These are phyloP conservation scores for Scalopus aquaticus DNA, from an alignment of 2,113 vertebrate species.

Conservation along the genomic window DNA sequence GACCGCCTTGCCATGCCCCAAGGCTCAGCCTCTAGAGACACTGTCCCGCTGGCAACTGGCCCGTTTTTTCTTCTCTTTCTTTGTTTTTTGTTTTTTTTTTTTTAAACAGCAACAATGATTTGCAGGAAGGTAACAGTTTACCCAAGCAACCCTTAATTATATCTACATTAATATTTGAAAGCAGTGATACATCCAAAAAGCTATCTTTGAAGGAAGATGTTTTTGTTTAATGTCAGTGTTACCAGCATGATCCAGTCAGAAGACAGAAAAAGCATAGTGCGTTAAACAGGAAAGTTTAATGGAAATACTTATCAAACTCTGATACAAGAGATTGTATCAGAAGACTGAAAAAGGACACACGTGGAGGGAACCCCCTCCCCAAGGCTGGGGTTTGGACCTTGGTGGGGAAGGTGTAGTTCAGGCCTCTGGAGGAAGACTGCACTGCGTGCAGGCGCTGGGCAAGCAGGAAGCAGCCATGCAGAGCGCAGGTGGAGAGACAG, in stretches of 20 bases:
- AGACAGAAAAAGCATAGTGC: background rate
- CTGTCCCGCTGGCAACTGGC: background rate
- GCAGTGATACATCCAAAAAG: background rate
- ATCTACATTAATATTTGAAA: constrained; percentile 15
- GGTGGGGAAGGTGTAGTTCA: background rate
- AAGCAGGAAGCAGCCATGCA: background rate
- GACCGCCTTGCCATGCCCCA: background rate
- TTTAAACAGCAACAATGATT: background rate
- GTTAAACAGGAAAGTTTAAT: background rate
- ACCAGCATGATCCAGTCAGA: background rate
- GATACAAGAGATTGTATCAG: background rate
- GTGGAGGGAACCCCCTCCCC: background rate
- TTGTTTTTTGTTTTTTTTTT: background rate
- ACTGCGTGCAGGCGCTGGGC: background rate
- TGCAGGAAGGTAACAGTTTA: background rate
- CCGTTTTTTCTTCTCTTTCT: background rate
- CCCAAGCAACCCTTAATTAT: background rate
- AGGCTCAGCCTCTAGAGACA: background rate
- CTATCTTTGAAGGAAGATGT: background rate
- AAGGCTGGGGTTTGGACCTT: background rate
- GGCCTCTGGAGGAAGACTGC: background rate
- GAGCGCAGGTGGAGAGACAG: background rate
- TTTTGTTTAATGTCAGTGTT: background rate
- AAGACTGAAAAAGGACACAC: background rate
- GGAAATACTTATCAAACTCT: background rate